These are phyloP conservation scores for Clupea harengus DNA, from an alignment of 2,113 vertebrate genomes.

Conservation along the genomic window DNA sequence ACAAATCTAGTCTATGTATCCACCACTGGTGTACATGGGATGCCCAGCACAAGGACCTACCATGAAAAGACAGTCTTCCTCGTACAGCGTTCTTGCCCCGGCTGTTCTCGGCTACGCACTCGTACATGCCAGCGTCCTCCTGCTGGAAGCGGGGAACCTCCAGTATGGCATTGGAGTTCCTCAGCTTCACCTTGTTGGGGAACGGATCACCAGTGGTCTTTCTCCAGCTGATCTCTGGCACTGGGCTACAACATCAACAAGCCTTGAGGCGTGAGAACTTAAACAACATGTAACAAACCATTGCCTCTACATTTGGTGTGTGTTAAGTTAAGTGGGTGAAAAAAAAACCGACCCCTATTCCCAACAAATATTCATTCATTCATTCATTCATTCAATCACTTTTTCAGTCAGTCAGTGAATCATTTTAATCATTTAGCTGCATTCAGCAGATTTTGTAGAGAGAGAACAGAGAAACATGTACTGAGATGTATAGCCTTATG, in stretches of 20 bases:
- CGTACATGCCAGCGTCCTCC: slow-evolving; percentile 87
- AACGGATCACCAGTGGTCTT: slow-evolving; percentile 86
- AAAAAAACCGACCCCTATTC: no score
- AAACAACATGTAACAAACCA: no score
- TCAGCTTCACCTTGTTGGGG: slow-evolving; percentile 83
- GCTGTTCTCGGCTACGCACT: slow-evolving; percentile 90
- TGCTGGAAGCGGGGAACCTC: slow-evolving; percentile 92
- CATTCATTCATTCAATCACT: background rate
- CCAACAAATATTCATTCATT: background rate
- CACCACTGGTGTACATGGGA: background rate
- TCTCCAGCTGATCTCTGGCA: slow-evolving; percentile 92
- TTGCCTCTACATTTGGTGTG: no score
- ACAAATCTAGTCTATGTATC: background rate
- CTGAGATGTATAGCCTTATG: background rate
- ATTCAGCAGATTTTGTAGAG: background rate
- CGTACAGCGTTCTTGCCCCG: slow-evolving; percentile 85
- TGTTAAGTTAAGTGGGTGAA: no score
- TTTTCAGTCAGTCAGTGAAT: background rate
- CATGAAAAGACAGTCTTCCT: slow-evolving; percentile 90
- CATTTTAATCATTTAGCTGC: background rate
- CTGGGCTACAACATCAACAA: slow-evolving; percentile 73
- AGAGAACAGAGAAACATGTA: no score
- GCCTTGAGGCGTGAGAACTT: background rate
- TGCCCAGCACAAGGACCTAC: slow-evolving; percentile 63
- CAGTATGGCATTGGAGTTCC: slow-evolving; percentile 84